Evolutionary conservation across 2,113 vertebrate genomes (phyloP).

Genomic region (Sprattus sprattus): DNA sequence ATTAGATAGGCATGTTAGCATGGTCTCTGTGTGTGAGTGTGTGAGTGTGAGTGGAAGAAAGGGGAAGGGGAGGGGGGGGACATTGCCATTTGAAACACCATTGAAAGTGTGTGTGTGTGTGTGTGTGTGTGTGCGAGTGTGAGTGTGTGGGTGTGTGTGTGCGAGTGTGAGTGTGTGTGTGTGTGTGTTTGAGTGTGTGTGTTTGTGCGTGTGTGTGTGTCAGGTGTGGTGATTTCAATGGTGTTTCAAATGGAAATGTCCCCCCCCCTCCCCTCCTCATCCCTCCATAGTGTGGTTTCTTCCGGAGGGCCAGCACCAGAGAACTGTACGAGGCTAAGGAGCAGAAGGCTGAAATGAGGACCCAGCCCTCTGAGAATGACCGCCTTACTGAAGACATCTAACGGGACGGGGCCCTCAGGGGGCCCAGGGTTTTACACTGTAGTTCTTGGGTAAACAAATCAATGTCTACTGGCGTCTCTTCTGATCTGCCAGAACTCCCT

Average conservation of each 20-base stretch:
- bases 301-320: slow-evolving; percentile 85
- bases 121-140: too few relatives aligned
- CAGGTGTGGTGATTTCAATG: slow-evolving; percentile 4
- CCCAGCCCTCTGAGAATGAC: slow-evolving; percentile 86
- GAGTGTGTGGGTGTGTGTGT: too few relatives aligned
- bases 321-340: slow-evolving; percentile 87
- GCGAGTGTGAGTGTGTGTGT: not conserved
- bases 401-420: slow-evolving; percentile 29
- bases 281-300: slow-evolving; percentile 84
- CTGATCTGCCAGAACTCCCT: not conserved
- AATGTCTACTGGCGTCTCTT: not conserved
- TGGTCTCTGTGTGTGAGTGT: not conserved
- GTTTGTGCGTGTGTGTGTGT: not conserved
- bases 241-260: not conserved
- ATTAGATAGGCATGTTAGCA: not conserved
- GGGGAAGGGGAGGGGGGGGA: too few relatives aligned
- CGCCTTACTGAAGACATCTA: slow-evolving; percentile 80
- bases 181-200: not conserved
- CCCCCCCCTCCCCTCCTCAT: not conserved
- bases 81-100: too few relatives aligned
- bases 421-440: slow-evolving; percentile 10
- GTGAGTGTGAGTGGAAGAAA: not conserved
- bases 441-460: slow-evolving; percentile 33
- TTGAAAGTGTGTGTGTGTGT: too few relatives aligned
- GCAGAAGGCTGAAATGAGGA: slow-evolving; percentile 86